Evolutionary conservation across 2,113 vertebrate genomes (phyloP).

Genomic region (Siniperca chuatsi): DNA sequence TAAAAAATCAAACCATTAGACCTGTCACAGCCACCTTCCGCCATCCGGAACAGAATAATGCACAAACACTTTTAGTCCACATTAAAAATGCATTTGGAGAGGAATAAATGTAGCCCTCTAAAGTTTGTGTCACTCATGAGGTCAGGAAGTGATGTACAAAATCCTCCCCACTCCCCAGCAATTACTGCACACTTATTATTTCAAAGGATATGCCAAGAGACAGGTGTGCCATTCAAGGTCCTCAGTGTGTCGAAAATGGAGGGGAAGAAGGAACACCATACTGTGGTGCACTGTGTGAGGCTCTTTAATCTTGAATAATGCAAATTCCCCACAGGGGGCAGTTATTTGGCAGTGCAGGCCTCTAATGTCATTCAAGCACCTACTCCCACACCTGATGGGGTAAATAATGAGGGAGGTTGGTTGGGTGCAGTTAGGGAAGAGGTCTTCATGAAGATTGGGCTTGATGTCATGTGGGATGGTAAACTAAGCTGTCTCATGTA

Average conservation of each 20-base stretch:
- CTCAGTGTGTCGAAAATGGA: conserved; percentile 76
- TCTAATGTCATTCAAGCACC: conserved; percentile 77
- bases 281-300: conserved; percentile 75
- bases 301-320: conserved; percentile 86
- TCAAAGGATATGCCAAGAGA: conserved; percentile 84
- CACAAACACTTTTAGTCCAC: conserved; percentile 80
- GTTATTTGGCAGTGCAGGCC: conserved; percentile 78
- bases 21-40: conserved; percentile 70
- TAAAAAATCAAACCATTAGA: conserved; percentile 79
- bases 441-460: conserved; percentile 41
- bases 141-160: conserved; percentile 84
- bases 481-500: conserved; percentile 24
- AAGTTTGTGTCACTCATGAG: conserved; percentile 85
- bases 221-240: conserved; percentile 84
- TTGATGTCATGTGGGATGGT: conserved; percentile 43
- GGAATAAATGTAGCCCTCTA: conserved; percentile 80
- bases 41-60: conserved; percentile 73
- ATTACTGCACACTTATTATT: conserved; percentile 85
- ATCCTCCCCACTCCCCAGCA: conserved; percentile 79
- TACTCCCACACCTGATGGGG: conserved; percentile 78
- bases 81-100: conserved; percentile 84
- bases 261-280: conserved; percentile 75
- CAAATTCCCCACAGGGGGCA: conserved; percentile 84
- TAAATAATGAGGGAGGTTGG: conserved; percentile 79
- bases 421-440: conserved; percentile 46